Conservation (phyloP, 2,888 invertebrate genomes). For the Cephus spinipes region DNA sequence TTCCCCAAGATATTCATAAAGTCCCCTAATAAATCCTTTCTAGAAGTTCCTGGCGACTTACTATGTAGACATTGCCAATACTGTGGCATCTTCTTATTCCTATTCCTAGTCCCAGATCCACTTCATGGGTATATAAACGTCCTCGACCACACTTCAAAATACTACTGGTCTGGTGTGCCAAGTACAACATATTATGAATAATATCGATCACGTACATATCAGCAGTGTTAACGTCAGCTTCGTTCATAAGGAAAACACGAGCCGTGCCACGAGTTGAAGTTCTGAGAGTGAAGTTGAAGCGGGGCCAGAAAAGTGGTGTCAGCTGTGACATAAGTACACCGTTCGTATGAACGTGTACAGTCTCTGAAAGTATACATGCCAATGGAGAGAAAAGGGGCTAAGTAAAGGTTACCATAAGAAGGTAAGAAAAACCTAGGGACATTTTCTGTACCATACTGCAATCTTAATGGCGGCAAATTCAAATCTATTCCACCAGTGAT, state of each 20-base stretch:
- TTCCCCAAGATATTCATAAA: conserved; percentile 1
- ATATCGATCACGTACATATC: conserved; percentile 36
- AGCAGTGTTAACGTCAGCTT: conserved; percentile 18
- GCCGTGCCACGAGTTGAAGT: conserved; percentile 27
- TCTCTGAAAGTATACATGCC: conserved; percentile 22
- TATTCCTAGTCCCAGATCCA: conserved; percentile 30
- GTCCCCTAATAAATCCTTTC: conserved; percentile 1
- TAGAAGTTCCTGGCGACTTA: conserved; percentile 11
- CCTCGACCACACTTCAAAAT: conserved; percentile 33
- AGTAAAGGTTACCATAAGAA: not conserved
- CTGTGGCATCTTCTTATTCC: conserved; percentile 28
- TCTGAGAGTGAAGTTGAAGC: conserved; percentile 32
- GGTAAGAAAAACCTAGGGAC: not conserved
- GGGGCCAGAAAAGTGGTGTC: conserved; percentile 27
- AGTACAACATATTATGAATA: conserved; percentile 22
- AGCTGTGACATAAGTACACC: conserved; percentile 24
- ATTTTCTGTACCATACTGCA: conserved; percentile 17
- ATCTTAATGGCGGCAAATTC: conserved; percentile 27
- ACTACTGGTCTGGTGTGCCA: conserved; percentile 26
- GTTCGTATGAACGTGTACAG: conserved; percentile 23
- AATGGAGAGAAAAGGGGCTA: not conserved
- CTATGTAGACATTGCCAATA: conserved; percentile 31
- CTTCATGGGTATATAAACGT: conserved; percentile 22
- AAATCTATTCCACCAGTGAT: conserved; percentile 26
- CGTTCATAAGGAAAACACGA: conserved; percentile 29